Conservation (phyloP, 2,888 invertebrate genomes). For the Trachelus stipa region DNA sequence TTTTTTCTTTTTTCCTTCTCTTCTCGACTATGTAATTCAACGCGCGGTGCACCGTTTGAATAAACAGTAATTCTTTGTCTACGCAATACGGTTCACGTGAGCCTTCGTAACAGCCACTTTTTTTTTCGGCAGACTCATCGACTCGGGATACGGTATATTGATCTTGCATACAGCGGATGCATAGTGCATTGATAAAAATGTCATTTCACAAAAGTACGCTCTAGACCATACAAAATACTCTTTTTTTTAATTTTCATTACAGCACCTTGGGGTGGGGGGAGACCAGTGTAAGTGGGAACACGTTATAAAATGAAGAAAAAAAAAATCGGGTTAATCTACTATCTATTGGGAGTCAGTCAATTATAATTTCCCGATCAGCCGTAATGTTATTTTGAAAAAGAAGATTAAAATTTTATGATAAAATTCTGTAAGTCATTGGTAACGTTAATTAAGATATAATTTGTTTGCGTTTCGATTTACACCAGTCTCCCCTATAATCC, state of each 20-base stretch:
- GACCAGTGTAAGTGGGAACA: no score
- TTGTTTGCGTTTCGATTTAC: no score
- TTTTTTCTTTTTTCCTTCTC: constrained; percentile 25
- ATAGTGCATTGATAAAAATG: neutral
- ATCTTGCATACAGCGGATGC: neutral
- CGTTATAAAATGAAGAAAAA: no score
- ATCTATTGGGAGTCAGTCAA: no score
- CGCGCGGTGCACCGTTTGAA: constrained; percentile 33
- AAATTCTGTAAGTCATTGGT: no score
- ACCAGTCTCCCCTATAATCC: neutral
- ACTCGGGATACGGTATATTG: neutral
- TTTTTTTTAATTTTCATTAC: neutral
- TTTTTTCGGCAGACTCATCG: neutral
- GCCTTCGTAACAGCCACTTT: neutral
- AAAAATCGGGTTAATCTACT: no score
- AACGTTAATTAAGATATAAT: no score
- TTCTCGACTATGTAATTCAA: constrained; percentile 47
- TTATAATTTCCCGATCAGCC: no score
- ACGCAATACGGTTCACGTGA: neutral
- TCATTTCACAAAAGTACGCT: neutral
- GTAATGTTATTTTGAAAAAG: no score
- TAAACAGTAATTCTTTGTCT: constrained; percentile 1
- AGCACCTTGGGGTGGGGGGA: neutral
- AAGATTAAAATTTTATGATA: no score
- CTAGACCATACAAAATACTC: neutral